Base-by-base conservation (phyloP, 2,888 invertebrate genomes). In the Habrosyne pyritoides region DNA sequence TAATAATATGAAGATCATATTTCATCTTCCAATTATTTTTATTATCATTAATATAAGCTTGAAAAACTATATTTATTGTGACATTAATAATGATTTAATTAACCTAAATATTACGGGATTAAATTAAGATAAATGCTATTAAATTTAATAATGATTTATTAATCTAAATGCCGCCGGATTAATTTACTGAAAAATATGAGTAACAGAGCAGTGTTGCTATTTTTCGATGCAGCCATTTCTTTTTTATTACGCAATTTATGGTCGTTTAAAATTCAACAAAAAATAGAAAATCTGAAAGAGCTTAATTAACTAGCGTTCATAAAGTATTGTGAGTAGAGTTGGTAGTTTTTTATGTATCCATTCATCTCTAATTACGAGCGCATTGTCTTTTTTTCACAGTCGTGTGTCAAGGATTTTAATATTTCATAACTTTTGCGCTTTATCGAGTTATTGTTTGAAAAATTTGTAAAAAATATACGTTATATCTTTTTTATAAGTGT, bases 391-490 rank as follows among this genome's bases (percentile, higher is more conserved):
- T 30, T 50, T 50, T 50, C 50, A 28, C 50, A 50, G 18, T 50
- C 28, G 21, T 28, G 10, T 50, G 50, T 50, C 50, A 50, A 30
- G 50, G 50, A 50, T 50, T 50, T 50, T 50, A 18, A 33, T 49
- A 49, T 49, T 49, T 47, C 21, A 47, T 47, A 47, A 47, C 2
- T 4, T n/a, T 47, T 47, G 7, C n/a, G 47, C 47, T 47, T n/a
- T 18, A 18, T 42, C 42, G 8, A 1, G 8, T n/a, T 42, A 42
- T 42, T 42, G 42, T 42, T 42, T 42, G 42, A 8, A 18, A n/a
- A 1, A 42, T 18, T 42, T 18, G 7, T 2, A 2, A 42, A 42
- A 42, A 18, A 2, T 6, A 14, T 8, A n/a, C 42, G 2, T 8
- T 42, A 6, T 24, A 24, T 3, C 24, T 24, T 24, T 24, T 14